Base-by-base conservation (phyloP, 2,888 invertebrate species). In the Amblyjoppa fuscipennis region DNA sequence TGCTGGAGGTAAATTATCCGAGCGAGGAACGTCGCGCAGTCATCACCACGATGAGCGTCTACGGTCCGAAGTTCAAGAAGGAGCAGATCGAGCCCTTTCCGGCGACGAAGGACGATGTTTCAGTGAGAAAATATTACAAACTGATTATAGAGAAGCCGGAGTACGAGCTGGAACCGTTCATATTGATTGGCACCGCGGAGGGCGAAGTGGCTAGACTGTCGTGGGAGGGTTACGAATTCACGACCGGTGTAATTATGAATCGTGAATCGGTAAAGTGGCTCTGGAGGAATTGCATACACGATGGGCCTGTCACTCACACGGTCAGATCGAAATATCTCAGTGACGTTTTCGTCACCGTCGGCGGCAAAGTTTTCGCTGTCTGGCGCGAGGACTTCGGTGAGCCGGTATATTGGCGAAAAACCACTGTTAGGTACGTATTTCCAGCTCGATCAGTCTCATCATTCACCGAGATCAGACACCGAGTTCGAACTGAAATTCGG, bases 361-460 rank as follows among this genome's bases (percentile, higher is more conserved):
- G 98, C 0, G 97, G 97, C 6, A 96, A 96, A 93, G 95, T 96
- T 78, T 96, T 97, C 91, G 96, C 97, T 0, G 93, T 98, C 78
- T 98, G 98, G 98, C 96, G 95, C 87, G 96, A 97, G 80, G 95
- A 96, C 83, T 95, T 96, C 51, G 92, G 93, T 38, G 95, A 95
- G 81, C 97, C 97, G 0, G 91, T 97, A 5, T 93, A 96, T 77
- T 97, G 97, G 97, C 96, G 97, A 77, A 96, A 95, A 88, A 95
- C 96, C 16, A 94, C 95, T 1, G 94, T 89, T 28, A 88, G 90
- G 93, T 92, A 71, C 20, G 49, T 11, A 16, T 45, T 38, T 71
- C 9, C 7, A 20, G 9, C 45, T 61, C 28, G 31, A 66, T 77
- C 9, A 51, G 9, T 66, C 9, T 53, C 59, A 34, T 49, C 41